These are phyloP conservation scores for Pachyrhynchus sulphureomaculatus DNA, from an alignment of 1,140 invertebrate species.

Conservation along the genomic window DNA sequence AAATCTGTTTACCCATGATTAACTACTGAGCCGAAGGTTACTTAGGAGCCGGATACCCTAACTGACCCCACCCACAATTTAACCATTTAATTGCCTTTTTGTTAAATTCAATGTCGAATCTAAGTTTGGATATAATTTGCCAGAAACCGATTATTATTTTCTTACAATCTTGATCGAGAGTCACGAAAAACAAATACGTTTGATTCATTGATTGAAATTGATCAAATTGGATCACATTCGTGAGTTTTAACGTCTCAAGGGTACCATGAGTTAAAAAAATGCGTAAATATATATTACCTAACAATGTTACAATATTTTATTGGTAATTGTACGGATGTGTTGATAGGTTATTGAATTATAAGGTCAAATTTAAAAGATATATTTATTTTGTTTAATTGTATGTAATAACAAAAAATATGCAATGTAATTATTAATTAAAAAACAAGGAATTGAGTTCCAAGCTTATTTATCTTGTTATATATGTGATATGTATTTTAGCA, in stretches of 20 bases:
- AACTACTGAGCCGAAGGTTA: no score
- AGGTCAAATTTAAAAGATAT: no score
- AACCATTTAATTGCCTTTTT: not conserved
- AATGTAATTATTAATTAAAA: no score
- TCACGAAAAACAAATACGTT: constrained; percentile 15
- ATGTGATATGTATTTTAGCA: no score
- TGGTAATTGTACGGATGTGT: not conserved
- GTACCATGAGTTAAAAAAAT: not conserved
- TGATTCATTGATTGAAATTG: constrained; percentile 5
- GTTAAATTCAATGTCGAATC: constrained; percentile 12
- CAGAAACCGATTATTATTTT: constrained; percentile 13
- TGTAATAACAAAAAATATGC: no score
- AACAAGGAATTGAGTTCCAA: no score
- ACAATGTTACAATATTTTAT: not conserved
- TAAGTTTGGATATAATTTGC: constrained; percentile 1
- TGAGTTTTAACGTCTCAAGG: constrained; percentile 11
- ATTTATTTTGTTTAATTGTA: no score
- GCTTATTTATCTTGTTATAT: no score
- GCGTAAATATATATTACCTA: not conserved
- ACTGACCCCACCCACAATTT: constrained; percentile 10
- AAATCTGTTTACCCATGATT: no score
- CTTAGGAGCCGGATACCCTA: not conserved
- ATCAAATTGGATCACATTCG: constrained; percentile 6
- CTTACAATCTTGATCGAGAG: constrained; percentile 1
- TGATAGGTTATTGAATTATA: not conserved